Evolutionary conservation across 2,888 invertebrate genomes (phyloP).

Genomic region (Galerucella calmariensis): DNA sequence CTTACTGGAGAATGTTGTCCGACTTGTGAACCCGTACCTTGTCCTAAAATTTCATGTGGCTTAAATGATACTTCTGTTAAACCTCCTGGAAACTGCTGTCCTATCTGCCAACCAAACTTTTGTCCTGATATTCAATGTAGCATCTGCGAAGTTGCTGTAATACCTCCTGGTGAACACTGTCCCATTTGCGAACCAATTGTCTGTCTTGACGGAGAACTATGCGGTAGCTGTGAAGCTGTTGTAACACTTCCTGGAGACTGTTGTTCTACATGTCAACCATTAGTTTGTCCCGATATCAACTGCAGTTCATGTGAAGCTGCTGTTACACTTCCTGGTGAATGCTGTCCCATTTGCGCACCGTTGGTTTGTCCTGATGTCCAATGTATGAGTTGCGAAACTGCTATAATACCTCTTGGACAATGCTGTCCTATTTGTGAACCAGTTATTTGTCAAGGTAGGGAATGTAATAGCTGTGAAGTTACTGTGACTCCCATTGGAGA

Average conservation of each 20-base stretch:
- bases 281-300: neutral
- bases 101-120: neutral
- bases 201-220: neutral
- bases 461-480: neutral
- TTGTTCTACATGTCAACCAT: neutral
- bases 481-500: neutral
- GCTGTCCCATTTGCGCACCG: neutral
- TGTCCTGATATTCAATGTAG: neutral
- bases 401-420: neutral
- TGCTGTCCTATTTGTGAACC: neutral
- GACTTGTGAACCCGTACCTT: neutral
- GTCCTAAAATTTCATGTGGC: neutral
- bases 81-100: neutral
- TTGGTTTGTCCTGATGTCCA: neutral
- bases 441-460: neutral
- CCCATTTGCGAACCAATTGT: neutral
- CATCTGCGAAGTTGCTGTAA: neutral
- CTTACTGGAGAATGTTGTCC: neutral
- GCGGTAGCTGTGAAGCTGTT: neutral
- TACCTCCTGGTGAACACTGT: neutral
- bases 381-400: neutral
- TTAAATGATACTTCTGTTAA: neutral
- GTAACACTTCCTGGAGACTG: neutral
- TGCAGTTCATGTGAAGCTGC: neutral
- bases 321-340: neutral